phyloP scores from a whole-genome alignment of 2,888 invertebrate species.

The Tinea trinotella region DNA sequence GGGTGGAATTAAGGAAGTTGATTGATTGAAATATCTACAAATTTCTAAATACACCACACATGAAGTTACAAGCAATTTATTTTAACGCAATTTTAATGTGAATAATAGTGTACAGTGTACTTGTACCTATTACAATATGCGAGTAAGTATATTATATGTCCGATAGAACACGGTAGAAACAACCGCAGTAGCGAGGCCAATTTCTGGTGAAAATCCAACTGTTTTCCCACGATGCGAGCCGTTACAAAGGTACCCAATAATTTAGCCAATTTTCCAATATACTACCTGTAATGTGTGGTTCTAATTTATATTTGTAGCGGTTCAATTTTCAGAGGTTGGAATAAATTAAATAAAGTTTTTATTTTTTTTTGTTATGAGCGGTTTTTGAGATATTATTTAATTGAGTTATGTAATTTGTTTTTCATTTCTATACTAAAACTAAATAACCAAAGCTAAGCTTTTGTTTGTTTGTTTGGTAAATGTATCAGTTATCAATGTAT shows the following conservation, averaged over 20 bases:
- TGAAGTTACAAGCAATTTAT: too few species aligned
- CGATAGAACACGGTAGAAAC: conserved; percentile 6
- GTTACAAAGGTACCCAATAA: conserved; percentile 58
- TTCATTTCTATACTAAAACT: too few species aligned
- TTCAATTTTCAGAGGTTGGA: conserved; percentile 18
- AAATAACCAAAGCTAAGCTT: too few species aligned
- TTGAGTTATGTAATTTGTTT: too few species aligned
- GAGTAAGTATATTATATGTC: neutral
- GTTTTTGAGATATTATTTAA: too few species aligned
- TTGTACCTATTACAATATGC: neutral
- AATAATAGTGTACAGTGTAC: neutral
- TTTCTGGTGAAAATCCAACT: conserved; percentile 47
- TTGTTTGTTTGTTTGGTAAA: too few species aligned
- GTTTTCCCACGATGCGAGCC: conserved; percentile 62
- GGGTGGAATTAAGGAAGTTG: too few species aligned
- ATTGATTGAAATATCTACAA: too few species aligned
- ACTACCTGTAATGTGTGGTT: conserved; percentile 33
- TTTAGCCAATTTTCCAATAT: conserved; percentile 71
- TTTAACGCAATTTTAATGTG: too few species aligned
- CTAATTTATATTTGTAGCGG: conserved; percentile 26
- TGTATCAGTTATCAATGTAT: too few species aligned
- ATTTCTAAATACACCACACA: too few species aligned
- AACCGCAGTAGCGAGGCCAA: conserved; percentile 21
- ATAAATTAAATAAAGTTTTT: neutral
- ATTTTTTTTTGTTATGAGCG: neutral